Evolutionary conservation across 2,797 vertebrate genomes (phyloP).

Genomic region (Zalophus californianus): DNA sequence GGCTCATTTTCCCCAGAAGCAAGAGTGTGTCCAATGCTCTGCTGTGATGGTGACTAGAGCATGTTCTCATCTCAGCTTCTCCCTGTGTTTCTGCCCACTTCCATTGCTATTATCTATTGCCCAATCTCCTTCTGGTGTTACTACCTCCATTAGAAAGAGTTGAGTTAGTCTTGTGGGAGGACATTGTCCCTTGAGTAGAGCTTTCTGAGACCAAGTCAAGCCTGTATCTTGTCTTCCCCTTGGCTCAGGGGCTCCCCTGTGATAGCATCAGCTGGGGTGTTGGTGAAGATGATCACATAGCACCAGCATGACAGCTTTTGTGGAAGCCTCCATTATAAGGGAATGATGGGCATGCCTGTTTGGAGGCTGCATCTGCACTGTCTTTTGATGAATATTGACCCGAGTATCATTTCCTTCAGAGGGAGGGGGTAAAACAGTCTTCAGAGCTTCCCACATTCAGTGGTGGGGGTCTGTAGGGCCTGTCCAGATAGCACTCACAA

Average conservation of each 20-base stretch:
- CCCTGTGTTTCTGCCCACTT: neutral
- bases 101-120: neutral
- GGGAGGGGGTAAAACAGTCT: neutral
- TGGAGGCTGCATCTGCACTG: neutral
- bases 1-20: neutral
- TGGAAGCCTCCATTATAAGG: neutral
- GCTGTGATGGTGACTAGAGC: accelerated
- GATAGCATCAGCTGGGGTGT: neutral
- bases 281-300: neutral
- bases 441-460: neutral
- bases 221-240: neutral
- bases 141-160: neutral
- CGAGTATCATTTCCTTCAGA: neutral
- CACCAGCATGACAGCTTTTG: neutral
- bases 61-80: neutral
- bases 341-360: neutral
- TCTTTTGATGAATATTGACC: neutral
- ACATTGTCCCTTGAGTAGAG: neutral
- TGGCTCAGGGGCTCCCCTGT: neutral
- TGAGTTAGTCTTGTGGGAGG: neutral
- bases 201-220: neutral
- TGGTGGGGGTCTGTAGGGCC: neutral
- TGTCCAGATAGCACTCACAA: neutral
- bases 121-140: neutral
- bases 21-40: neutral